Conservation (phyloP, 1,140 invertebrate genomes). For the Drosophila chauvacae region DNA sequence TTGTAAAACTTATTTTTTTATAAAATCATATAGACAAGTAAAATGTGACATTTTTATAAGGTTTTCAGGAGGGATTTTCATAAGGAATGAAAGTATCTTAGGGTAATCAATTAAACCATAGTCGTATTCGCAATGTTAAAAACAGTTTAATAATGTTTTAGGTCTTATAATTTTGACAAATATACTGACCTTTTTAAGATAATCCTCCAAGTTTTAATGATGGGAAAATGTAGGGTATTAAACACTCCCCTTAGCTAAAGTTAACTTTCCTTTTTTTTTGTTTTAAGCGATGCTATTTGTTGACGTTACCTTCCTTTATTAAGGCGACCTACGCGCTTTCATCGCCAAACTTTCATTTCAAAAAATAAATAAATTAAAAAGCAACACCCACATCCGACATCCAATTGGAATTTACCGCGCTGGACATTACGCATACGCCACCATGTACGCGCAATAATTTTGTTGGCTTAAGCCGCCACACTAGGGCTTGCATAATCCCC, state of each 20-base stretch:
- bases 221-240: background rate
- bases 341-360: slow-evolving; percentile 46
- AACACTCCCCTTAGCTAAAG: background rate
- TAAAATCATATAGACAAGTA: too few relatives aligned
- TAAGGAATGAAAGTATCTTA: too few relatives aligned
- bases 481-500: slow-evolving; percentile 64
- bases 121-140: too few relatives aligned
- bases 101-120: too few relatives aligned
- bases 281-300: background rate
- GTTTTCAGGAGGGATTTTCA: too few relatives aligned
- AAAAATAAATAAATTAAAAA: background rate
- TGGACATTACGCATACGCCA: slow-evolving; percentile 77
- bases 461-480: slow-evolving; percentile 29
- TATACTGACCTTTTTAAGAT: background rate
- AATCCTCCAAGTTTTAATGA: background rate
- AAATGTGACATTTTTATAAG: too few relatives aligned
- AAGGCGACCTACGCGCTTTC: slow-evolving; percentile 39
- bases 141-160: too few relatives aligned
- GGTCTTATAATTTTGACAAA: too few relatives aligned
- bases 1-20: too few relatives aligned
- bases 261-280: slow-evolving; percentile 15
- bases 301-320: slow-evolving; percentile 10
- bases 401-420: slow-evolving; percentile 42
- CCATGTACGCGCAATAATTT: slow-evolving; percentile 65
- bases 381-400: slow-evolving; percentile 38